Evolutionary conservation across 2,113 vertebrate genomes (phyloP).

Genomic region (Siniperca chuatsi): DNA sequence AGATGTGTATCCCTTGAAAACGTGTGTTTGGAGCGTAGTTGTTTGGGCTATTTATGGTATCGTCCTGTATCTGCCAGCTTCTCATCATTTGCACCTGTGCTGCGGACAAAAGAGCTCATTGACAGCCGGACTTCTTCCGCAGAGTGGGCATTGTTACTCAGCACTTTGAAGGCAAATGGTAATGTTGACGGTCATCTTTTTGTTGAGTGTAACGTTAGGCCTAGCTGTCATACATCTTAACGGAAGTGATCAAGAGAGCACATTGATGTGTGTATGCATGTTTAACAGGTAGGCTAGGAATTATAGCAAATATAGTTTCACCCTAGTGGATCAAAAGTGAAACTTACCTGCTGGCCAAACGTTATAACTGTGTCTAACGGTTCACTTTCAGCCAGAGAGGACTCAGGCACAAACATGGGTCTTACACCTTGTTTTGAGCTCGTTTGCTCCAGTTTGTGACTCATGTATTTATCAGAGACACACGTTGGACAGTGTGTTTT

Average conservation of each 20-base stretch:
- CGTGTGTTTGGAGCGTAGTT: background rate
- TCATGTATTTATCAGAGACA: background rate
- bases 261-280: background rate
- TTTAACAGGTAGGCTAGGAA: background rate
- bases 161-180: slow-evolving; percentile 21
- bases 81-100: slow-evolving; percentile 38
- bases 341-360: background rate
- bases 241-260: background rate
- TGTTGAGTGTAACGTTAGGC: background rate
- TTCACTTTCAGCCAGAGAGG: background rate
- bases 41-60: background rate
- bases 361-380: background rate
- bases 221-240: background rate
- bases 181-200: background rate
- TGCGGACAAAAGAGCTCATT: slow-evolving; percentile 19
- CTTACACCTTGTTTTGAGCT: background rate
- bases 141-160: background rate
- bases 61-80: background rate
- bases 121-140: background rate
- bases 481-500: background rate
- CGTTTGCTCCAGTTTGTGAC: background rate
- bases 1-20: background rate
- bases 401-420: background rate
- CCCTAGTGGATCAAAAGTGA: background rate
- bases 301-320: background rate